Evolutionary conservation across 2,113 vertebrate species (phyloP).

Genomic region (Pseudopodoces humilis): DNA sequence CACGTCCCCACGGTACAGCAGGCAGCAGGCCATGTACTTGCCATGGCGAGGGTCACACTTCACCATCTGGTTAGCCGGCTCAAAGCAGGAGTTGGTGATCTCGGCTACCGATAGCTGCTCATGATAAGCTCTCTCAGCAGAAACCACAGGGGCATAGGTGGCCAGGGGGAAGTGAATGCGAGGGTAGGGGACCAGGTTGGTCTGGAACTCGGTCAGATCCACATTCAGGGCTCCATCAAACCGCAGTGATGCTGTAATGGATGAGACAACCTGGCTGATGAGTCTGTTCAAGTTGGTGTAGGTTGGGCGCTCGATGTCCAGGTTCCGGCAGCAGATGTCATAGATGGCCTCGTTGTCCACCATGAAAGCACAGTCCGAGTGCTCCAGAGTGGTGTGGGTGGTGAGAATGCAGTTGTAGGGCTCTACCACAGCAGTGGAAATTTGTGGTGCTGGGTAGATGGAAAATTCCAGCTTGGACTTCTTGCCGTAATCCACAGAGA

Average conservation of each 20-base stretch:
- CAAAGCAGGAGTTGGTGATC: slow-evolving; percentile 70
- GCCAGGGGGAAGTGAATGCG: background rate
- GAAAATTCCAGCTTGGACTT: slow-evolving; percentile 84
- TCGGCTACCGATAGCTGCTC: slow-evolving; percentile 68
- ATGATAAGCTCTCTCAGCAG: slow-evolving; percentile 71
- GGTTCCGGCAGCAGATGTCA: slow-evolving; percentile 75
- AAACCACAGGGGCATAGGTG: background rate
- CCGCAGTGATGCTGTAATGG: slow-evolving; percentile 82
- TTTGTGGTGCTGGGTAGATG: slow-evolving; percentile 56
- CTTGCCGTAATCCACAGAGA: slow-evolving; percentile 79
- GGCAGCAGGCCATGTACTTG: slow-evolving; percentile 79
- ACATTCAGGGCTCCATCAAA: slow-evolving; percentile 78
- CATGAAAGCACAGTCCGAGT: slow-evolving; percentile 80
- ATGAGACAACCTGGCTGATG: slow-evolving; percentile 76
- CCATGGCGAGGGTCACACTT: slow-evolving; percentile 76
- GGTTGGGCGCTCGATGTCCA: slow-evolving; percentile 75
- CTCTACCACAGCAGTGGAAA: slow-evolving; percentile 78
- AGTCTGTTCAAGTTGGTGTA: slow-evolving; percentile 81
- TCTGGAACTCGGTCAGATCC: background rate
- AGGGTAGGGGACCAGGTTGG: background rate
- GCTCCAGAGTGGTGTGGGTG: slow-evolving; percentile 77
- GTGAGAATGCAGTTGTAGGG: slow-evolving; percentile 89
- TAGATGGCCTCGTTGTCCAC: slow-evolving; percentile 81
- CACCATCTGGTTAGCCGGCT: slow-evolving; percentile 77
- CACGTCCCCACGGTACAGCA: slow-evolving; percentile 42